phyloP scores from a whole-genome alignment of 2,113 vertebrate species.

The Dromaius novaehollandiae region DNA sequence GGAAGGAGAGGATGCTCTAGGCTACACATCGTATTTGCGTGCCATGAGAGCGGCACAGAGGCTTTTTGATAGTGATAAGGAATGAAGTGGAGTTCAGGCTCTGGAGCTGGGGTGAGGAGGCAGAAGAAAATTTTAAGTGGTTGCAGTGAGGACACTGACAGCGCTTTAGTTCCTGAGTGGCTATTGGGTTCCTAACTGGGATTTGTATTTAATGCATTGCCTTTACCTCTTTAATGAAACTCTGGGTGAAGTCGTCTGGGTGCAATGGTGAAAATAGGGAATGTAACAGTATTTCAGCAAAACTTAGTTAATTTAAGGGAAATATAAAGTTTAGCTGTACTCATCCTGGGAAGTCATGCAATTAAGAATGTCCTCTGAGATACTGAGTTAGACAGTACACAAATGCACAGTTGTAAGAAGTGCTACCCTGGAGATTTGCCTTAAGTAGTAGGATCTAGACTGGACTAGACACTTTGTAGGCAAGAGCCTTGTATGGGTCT shows the following conservation, averaged over 20 bases:
- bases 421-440: neutral
- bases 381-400: neutral
- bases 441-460: neutral
- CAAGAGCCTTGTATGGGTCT: neutral
- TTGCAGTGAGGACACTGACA: rapidly evolving
- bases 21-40: neutral
- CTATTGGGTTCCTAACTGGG: neutral
- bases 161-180: rapidly evolving
- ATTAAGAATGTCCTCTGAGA: neutral
- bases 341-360: neutral
- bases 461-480: neutral
- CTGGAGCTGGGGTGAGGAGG: rapidly evolving
- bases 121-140: neutral
- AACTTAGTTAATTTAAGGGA: neutral
- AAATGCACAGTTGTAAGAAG: neutral
- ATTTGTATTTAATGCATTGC: neutral
- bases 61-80: neutral
- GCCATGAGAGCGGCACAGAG: rapidly evolving
- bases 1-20: neutral
- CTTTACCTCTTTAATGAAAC: neutral
- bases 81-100: neutral
- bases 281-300: neutral
- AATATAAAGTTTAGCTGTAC: neutral
- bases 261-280: neutral
- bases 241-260: neutral